Base-by-base conservation (phyloP, 2,888 invertebrate genomes). In the Aelia acuminata region DNA sequence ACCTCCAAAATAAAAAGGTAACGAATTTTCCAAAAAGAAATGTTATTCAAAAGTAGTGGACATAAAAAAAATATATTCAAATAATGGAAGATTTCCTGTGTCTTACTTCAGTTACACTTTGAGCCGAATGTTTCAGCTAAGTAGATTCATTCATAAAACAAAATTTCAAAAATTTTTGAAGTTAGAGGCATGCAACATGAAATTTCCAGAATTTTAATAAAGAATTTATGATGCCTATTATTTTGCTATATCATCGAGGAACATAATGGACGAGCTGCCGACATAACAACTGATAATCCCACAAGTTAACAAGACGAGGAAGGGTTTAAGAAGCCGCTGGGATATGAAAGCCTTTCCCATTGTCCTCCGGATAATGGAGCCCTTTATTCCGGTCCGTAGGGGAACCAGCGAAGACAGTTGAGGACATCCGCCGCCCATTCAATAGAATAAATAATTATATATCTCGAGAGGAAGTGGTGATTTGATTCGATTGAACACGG, bases 391-490 rank as follows among this genome's bases (percentile, higher is more conserved):
- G 80, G 80, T 47, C 80, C 43, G 43, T 35, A 22, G 43, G 43
- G 43, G 80, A 47, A 80, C 43, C 31, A 22, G n/a, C n/a, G 80
- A 80, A 80, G 80, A 80, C 80, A 80, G 80, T 80, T 80, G 80
- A 80, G 80, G 80, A 80, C 80, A 47, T 80, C 80, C 80, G 80
- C 80, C 43, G 43, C n/a, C 80, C 80, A 43, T 80, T 80, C 80
- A 80, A 80, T 80, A 80, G 80, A 80, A 80, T 80, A 80, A 80
- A 80, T 80, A 80, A 80, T 80, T 80, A 80, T 80, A 80, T 80
- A 80, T 39, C 39, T 80, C n/a, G 11, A 47, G 80, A 80, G 80
- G 80, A 80, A 80, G 43, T 80, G 80, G 80, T 80, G 80, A 80
- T 80, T 80, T 80, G 80, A 80, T 80, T 80, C 80, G 80, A 80